These are phyloP conservation scores for Elephantulus edwardii DNA, from an alignment of 2,113 vertebrate genomes.

Conservation along the genomic window DNA sequence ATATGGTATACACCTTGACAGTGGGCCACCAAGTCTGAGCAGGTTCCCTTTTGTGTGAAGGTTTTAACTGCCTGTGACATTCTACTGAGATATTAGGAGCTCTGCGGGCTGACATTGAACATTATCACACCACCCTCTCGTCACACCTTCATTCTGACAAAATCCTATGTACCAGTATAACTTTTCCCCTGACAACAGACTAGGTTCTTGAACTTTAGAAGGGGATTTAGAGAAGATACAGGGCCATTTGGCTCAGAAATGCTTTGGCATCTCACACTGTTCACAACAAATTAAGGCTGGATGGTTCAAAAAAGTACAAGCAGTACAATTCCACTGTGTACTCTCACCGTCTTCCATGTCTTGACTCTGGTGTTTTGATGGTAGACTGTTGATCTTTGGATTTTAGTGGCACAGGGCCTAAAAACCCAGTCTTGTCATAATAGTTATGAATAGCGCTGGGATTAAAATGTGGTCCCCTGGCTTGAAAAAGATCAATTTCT, in stretches of 20 bases:
- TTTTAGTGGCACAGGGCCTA: slow-evolving; percentile 97
- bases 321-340: slow-evolving; percentile 91
- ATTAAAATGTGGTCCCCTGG: slow-evolving; percentile 99
- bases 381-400: slow-evolving; percentile 93
- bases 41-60: slow-evolving; percentile 75
- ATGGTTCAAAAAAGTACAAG: slow-evolving; percentile 98
- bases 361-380: slow-evolving; percentile 85
- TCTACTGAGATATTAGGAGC: slow-evolving; percentile 91
- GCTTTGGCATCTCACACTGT: slow-evolving; percentile 95
- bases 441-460: slow-evolving; percentile 99
- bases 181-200: slow-evolving; percentile 63
- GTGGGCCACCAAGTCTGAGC: slow-evolving; percentile 81
- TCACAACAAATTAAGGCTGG: slow-evolving; percentile 96
- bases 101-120: slow-evolving; percentile 85
- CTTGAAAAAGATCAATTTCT: slow-evolving; percentile 99
- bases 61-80: slow-evolving; percentile 83
- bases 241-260: slow-evolving; percentile 90
- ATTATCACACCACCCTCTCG: slow-evolving; percentile 84
- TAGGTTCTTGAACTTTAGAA: slow-evolving; percentile 61
- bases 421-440: slow-evolving; percentile 99
- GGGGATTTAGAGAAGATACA: slow-evolving; percentile 68
- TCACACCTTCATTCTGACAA: slow-evolving; percentile 83
- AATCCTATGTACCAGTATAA: slow-evolving; percentile 72
- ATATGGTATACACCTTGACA: slow-evolving; percentile 91
- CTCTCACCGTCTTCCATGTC: slow-evolving; percentile 73